Conservation (phyloP, 2,113 vertebrate genomes). For the Psittacula cyanocephala region DNA sequence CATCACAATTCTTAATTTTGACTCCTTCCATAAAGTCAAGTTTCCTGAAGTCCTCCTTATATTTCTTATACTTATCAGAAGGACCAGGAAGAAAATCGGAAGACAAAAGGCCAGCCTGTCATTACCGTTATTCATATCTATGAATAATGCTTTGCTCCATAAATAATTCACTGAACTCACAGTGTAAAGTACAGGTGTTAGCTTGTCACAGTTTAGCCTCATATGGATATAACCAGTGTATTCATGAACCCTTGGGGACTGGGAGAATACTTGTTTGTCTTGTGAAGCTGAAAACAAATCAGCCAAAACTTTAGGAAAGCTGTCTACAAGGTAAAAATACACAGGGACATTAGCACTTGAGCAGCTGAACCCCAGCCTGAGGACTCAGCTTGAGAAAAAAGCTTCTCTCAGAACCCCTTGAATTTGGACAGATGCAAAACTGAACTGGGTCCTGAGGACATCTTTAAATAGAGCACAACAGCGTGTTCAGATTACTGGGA, state of each 20-base stretch:
- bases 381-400: neutral
- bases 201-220: neutral
- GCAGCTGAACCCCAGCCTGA: neutral
- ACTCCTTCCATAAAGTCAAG: neutral
- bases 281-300: neutral
- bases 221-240: neutral
- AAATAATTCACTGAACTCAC: neutral
- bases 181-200: neutral
- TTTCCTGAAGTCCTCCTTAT: neutral
- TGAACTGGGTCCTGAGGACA: neutral
- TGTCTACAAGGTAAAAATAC: neutral
- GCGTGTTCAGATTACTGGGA: neutral
- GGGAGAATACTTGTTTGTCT: neutral
- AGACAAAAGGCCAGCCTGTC: neutral
- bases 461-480: neutral
- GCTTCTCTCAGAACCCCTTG: neutral
- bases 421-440: neutral
- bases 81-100: neutral
- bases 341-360: neutral
- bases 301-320: neutral
- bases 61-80: neutral
- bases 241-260: neutral
- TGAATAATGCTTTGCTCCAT: neutral
- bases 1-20: neutral
- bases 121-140: neutral